Conservation (phyloP, 1,140 invertebrate species). For the Limonius californicus region DNA sequence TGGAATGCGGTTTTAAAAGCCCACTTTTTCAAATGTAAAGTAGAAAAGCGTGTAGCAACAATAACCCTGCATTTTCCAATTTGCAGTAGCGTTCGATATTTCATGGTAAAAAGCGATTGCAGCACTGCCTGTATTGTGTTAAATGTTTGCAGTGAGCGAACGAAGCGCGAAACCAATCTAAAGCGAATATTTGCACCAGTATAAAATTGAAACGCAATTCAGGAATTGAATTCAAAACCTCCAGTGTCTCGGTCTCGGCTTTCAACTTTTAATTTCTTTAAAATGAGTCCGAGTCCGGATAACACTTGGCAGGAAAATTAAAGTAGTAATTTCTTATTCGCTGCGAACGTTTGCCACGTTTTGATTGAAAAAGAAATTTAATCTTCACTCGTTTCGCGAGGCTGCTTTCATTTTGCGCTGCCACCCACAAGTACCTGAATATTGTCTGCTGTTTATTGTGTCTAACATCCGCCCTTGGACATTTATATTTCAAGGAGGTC, state of each 20-base stretch:
- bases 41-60: no score
- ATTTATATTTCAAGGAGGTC: neutral
- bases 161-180: conserved; percentile 9
- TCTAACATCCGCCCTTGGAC: no score
- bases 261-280: conserved; percentile 15
- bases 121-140: neutral
- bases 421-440: neutral
- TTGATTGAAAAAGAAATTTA: conserved; percentile 17
- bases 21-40: no score
- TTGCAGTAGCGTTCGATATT: neutral
- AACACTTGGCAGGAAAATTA: conserved; percentile 16
- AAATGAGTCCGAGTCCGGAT: conserved; percentile 11
- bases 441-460: neutral
- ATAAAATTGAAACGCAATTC: conserved; percentile 14
- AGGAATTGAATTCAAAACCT: conserved; percentile 11
- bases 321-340: conserved; percentile 16
- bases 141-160: conserved; percentile 3
- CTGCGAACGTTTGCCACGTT: neutral
- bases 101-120: neutral
- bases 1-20: no score
- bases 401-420: neutral
- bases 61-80: neutral
- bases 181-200: neutral
- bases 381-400: neutral
- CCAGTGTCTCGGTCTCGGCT: conserved; percentile 8